Evolutionary conservation across 2,113 vertebrate species (phyloP).

Genomic region (Scatophagus argus): DNA sequence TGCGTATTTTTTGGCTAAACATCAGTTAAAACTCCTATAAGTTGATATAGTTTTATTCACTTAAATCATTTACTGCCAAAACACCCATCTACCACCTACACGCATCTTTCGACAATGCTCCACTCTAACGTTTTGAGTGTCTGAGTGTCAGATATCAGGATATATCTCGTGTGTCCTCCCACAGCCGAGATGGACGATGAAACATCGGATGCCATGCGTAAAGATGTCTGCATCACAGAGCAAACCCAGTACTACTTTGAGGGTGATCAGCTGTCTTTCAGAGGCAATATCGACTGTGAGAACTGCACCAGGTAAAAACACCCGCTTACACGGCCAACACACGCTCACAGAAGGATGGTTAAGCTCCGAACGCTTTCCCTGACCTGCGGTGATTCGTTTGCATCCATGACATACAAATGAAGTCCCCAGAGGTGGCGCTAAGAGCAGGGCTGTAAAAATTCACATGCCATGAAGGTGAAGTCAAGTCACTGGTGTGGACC

Average conservation of each 20-base stretch:
- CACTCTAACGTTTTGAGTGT: neutral
- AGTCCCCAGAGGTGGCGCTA: constrained; percentile 46
- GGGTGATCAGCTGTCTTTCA: constrained; percentile 86
- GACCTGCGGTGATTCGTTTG: constrained; percentile 13
- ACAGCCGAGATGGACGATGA: constrained; percentile 91
- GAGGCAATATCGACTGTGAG: constrained; percentile 88
- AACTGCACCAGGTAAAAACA: constrained; percentile 94
- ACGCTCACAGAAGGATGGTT: neutral
- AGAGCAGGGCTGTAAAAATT: constrained; percentile 57
- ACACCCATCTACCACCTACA: no score
- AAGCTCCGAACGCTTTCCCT: neutral
- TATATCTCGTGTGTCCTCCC: constrained; percentile 13
- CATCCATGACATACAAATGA: constrained; percentile 47
- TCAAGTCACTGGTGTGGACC: constrained; percentile 58
- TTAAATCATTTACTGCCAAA: no score
- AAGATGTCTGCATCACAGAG: constrained; percentile 95
- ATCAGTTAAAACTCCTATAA: no score
- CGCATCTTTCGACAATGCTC: neutral
- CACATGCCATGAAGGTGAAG: constrained; percentile 73
- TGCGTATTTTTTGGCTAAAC: no score
- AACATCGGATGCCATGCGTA: constrained; percentile 79
- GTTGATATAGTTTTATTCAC: no score
- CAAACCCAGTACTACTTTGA: constrained; percentile 96
- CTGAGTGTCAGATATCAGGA: neutral
- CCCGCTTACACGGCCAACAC: neutral